Evolutionary conservation across 1,140 invertebrate genomes (phyloP).

Genomic region (Dryas iulia): DNA sequence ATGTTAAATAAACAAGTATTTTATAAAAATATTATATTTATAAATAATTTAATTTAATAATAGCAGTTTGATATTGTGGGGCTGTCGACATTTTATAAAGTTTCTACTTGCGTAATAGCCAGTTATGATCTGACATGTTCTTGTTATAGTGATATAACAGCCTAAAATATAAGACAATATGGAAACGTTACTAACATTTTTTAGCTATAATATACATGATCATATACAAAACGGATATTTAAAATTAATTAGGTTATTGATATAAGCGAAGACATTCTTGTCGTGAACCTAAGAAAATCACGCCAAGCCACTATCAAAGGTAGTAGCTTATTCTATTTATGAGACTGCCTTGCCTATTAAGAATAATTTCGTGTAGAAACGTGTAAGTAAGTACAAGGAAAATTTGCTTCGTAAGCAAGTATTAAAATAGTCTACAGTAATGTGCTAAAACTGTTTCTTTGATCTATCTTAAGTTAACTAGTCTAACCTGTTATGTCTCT

Average conservation of each 20-base stretch:
- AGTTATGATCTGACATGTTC: slow-evolving; percentile 17
- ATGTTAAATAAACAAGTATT: slow-evolving; percentile 42
- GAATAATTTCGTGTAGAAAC: not conserved
- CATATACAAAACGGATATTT: not conserved
- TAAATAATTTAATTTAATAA: not conserved
- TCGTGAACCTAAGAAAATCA: not conserved
- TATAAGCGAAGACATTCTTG: not conserved
- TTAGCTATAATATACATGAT: not conserved
- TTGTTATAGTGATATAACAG: not conserved
- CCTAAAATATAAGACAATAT: not conserved
- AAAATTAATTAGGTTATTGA: not conserved
- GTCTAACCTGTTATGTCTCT: slow-evolving; percentile 35
- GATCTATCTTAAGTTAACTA: slow-evolving; percentile 36
- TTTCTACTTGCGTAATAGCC: slow-evolving; percentile 32
- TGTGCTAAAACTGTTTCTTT: slow-evolving; percentile 36
- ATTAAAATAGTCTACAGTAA: slow-evolving; percentile 28
- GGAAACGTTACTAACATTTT: not conserved
- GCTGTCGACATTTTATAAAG: slow-evolving; percentile 15
- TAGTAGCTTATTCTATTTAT: not conserved
- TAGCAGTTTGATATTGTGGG: not conserved
- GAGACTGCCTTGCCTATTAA: not conserved
- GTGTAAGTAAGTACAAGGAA: not conserved
- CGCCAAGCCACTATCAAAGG: too few relatives aligned
- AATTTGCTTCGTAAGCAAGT: slow-evolving; percentile 9
- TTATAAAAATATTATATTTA: not conserved